Conservation (phyloP, 2,113 vertebrate species). For the Gasterosteus nipponicus region DNA sequence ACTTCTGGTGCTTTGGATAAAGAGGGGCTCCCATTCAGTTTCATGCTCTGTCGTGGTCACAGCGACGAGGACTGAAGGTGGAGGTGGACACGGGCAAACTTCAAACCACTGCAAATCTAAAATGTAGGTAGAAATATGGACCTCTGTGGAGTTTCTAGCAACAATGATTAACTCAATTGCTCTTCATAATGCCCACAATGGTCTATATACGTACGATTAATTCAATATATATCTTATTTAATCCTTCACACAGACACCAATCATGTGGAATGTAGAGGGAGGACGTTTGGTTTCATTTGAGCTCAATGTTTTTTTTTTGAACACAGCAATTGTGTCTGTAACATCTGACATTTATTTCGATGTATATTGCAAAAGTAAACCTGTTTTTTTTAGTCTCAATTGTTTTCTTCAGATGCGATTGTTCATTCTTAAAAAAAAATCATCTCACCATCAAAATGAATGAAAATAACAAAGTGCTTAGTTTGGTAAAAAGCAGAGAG, state of each 20-base stretch:
- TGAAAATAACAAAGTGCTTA: no score
- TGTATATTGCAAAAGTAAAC: not conserved
- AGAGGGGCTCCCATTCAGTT: conserved; percentile 28
- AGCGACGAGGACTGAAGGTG: not conserved
- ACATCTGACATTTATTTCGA: not conserved
- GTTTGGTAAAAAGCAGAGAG: no score
- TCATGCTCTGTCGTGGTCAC: conserved; percentile 29
- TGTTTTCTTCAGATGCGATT: not conserved
- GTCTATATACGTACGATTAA: not conserved
- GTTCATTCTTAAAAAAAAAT: no score
- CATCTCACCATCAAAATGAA: no score
- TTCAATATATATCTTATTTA: no score
- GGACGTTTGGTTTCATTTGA: no score
- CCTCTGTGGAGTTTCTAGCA: not conserved
- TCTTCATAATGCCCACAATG: not conserved
- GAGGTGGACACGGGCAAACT: not conserved
- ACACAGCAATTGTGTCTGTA: no score
- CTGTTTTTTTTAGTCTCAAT: not conserved
- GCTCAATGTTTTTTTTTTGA: no score
- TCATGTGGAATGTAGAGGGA: not conserved
- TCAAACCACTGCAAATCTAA: not conserved
- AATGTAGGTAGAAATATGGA: no score
- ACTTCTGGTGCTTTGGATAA: conserved; percentile 15
- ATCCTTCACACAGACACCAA: not conserved
- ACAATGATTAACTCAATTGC: not conserved